A percentile compares a stretch with the other conserved stretches of the same genome.
These are phyloP conservation scores for Drosophila bunnanda DNA, from an alignment of 2,888 invertebrate genomes.

Conservation along the genomic window DNA sequence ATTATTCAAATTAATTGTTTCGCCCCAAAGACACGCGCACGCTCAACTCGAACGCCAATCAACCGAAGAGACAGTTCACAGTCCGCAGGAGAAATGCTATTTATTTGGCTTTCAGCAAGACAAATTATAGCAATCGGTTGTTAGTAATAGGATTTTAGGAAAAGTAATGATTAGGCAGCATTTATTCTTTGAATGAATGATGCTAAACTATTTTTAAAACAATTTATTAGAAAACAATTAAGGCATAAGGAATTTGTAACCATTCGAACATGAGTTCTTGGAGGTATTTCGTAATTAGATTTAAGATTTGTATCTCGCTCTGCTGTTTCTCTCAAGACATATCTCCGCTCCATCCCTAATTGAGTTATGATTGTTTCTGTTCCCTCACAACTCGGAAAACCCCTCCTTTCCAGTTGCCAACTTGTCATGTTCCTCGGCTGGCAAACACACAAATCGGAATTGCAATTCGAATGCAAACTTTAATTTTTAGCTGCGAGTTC, in stretches of 20 bases:
- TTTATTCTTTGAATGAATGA: no score
- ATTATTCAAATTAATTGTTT: constrained; percentile 82
- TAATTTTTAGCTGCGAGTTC: constrained; percentile 56
- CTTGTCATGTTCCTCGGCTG: constrained; percentile 18
- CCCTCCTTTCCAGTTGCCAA: constrained; percentile 57
- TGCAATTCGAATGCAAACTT: constrained; percentile 73
- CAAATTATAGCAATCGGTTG: constrained; percentile 12
- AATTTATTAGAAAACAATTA: neutral
- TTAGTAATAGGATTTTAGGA: neutral
- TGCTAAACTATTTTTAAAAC: no score
- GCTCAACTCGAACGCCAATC: constrained; percentile 78
- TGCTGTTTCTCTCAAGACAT: neutral
- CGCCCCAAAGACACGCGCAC: constrained; percentile 74
- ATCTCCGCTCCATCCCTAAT: constrained; percentile 49
- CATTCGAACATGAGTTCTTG: neutral
- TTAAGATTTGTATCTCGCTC: neutral
- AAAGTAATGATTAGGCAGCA: neutral
- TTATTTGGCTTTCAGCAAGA: constrained; percentile 14
- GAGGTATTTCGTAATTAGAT: neutral
- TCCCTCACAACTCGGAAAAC: neutral
- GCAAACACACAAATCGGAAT: constrained; percentile 71
- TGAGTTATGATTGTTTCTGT: constrained; percentile 59
- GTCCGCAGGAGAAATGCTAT: constrained; percentile 13
- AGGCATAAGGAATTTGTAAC: no score
- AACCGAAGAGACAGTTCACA: constrained; percentile 48